Evolutionary conservation across 1,140 invertebrate species (phyloP), one percentile per base, ranked within the genome.

Genomic region (Sycobia sp.): DNA sequence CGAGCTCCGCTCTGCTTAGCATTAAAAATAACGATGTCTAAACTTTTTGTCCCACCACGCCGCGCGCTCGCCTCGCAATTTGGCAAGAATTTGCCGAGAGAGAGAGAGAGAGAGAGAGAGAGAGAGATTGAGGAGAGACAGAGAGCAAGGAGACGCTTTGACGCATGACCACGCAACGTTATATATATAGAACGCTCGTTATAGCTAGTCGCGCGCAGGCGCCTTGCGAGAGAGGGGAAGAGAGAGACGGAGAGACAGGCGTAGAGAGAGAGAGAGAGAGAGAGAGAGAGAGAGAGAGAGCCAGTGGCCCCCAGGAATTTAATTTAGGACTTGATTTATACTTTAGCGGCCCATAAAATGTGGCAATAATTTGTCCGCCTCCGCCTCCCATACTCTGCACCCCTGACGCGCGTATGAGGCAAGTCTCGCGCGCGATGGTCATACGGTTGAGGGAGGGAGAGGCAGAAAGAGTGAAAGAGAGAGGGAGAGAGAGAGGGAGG

Each of bases 281-380:
- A 16, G n/a, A 53, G 56, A 51, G 41, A 59, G 29, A 53, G 34
- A 13, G 9, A 16, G n/a, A 53, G 56, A 51, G 41, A 59, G 29
- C 53, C 43, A 4, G 25, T 32, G 43, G 43, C 59, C 53, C 57
- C 5, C 29, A 74, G 77, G 77, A 79, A 79, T 79, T 79, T 79
- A 79, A 79, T 79, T 79, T 79, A 76, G 77, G 78, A 77, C 76
- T 78, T 79, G 77, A 79, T 79, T 79, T 79, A 79, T 79, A 79
- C 78, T 79, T 78, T 78, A 78, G 74, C 75, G 60, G 73, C 69
- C 73, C 71, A 77, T 79, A 79, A 77, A 79, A 79, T 78, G 77
- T 76, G 72, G 75, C 77, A 79, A 79, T 79, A 79, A 79, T 79
- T 79, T 77, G 77, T 79, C 74, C n/a, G n/a, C n/a, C n/a, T n/a